phyloP scores from a whole-genome alignment of 2,797 vertebrate species.

The Centropyge bicolor region DNA sequence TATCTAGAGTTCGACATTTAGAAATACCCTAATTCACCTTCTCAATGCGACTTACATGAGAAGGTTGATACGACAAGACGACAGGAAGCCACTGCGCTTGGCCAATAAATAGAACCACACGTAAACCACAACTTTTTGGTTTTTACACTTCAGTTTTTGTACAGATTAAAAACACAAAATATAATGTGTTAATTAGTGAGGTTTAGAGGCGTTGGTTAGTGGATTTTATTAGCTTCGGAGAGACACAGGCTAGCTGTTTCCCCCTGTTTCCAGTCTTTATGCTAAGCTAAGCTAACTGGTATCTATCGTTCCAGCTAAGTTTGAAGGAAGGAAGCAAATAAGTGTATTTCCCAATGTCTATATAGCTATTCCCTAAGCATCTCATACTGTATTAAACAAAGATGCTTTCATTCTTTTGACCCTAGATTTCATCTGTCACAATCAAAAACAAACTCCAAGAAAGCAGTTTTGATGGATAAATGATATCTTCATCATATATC shows the following conservation, averaged over 20 bases:
- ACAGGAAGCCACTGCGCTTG: not conserved
- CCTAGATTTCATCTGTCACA: not conserved
- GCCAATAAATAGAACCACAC: not conserved
- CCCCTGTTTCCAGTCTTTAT: not conserved
- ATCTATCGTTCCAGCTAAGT: not conserved
- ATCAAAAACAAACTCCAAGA: not conserved
- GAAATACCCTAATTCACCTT: not conserved
- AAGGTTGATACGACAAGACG: not conserved
- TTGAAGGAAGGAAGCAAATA: not conserved
- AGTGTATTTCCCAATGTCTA: not conserved
- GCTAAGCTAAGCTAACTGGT: not conserved
- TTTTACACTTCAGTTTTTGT: not conserved
- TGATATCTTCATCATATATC: not conserved
- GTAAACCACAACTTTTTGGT: not conserved
- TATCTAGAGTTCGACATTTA: too few relatives aligned
- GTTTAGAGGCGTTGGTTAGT: too few relatives aligned
- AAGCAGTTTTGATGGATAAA: not conserved
- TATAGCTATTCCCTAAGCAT: not conserved
- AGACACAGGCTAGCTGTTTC: not conserved
- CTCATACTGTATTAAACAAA: not conserved
- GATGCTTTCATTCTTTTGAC: conserved; percentile 13
- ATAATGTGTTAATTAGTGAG: not conserved
- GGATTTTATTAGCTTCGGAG: too few relatives aligned
- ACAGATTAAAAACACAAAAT: not conserved
- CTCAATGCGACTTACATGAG: not conserved